A percentile compares a stretch with the other conserved stretches of the same genome.
Conservation (phyloP, 1,140 invertebrate genomes). For the Cheumatopsyche charites region DNA sequence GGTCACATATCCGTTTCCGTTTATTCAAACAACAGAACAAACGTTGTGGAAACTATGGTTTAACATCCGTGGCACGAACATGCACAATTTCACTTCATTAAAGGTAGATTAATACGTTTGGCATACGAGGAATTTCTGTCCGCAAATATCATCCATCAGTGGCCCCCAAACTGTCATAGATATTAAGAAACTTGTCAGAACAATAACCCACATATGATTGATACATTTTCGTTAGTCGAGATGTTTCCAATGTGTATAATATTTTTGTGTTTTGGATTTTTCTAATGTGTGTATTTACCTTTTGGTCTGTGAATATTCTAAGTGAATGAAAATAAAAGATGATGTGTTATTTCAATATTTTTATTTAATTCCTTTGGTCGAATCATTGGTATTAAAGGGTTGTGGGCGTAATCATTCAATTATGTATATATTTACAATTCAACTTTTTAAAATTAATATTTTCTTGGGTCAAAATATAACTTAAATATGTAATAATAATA, state of each 20-base stretch:
- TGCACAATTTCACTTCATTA: conserved; percentile 11
- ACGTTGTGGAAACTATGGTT: background rate
- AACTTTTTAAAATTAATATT: conserved; percentile 17
- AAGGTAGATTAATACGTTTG: background rate
- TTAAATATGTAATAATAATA: conserved; percentile 11
- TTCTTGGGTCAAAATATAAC: conserved; percentile 15
- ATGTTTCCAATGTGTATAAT: too few relatives aligned
- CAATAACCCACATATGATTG: background rate
- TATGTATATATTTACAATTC: conserved; percentile 21
- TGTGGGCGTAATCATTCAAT: background rate
- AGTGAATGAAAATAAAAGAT: conserved; percentile 16
- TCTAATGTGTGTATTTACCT: too few relatives aligned
- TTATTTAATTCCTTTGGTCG: conserved; percentile 46
- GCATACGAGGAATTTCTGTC: background rate
- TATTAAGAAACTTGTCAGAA: background rate
- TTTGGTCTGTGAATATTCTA: too few relatives aligned
- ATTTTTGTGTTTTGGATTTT: too few relatives aligned
- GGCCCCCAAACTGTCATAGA: background rate
- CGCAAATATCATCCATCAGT: background rate
- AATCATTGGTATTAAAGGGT: conserved; percentile 45
- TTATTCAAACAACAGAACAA: too few relatives aligned
- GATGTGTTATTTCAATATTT: conserved; percentile 10
- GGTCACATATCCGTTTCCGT: too few relatives aligned
- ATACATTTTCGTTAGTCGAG: background rate
- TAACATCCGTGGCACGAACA: background rate